A percentile compares a stretch with the other conserved stretches of the same genome.
Conservation (phyloP, 2,888 invertebrate species). For the Copidosoma aretas region DNA sequence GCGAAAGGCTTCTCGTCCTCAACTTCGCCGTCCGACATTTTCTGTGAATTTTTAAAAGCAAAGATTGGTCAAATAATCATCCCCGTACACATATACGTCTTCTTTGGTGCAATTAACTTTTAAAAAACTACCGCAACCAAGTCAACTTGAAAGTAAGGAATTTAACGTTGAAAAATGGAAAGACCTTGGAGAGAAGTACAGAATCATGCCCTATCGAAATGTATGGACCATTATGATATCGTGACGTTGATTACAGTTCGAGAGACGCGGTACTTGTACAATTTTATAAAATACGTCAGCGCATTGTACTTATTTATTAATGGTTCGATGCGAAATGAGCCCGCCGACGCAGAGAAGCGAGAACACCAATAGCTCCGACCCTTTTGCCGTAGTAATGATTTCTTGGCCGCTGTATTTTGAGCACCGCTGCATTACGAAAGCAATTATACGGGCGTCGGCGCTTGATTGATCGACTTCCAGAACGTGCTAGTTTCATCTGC, state of each 20-base stretch:
- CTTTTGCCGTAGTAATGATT: slow-evolving; percentile 1
- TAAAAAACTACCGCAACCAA: too few species aligned
- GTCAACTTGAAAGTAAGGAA: too few species aligned
- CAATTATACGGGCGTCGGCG: slow-evolving; percentile 4
- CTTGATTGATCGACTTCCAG: slow-evolving; percentile 8
- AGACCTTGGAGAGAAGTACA: too few species aligned
- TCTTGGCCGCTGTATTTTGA: background rate
- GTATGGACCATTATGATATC: too few species aligned
- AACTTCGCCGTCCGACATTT: slow-evolving; percentile 59
- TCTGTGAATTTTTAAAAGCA: slow-evolving; percentile 8
- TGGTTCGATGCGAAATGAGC: slow-evolving; percentile 11
- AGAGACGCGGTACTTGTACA: too few species aligned
- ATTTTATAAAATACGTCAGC: too few species aligned
- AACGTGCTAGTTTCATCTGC: background rate
- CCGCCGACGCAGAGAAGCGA: background rate
- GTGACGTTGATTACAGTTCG: background rate
- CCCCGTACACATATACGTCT: background rate
- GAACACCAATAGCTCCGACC: too few species aligned
- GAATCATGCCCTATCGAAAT: too few species aligned
- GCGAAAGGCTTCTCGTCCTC: slow-evolving; percentile 69
- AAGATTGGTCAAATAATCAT: too few species aligned
- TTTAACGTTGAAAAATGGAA: too few species aligned
- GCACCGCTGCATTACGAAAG: slow-evolving; percentile 4
- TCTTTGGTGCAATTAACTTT: too few species aligned
- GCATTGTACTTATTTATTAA: background rate